A percentile compares a stretch with the other conserved stretches of the same genome.
phyloP scores from a whole-genome alignment of 2,888 invertebrate genomes.

The Cataglyphis livida region DNA sequence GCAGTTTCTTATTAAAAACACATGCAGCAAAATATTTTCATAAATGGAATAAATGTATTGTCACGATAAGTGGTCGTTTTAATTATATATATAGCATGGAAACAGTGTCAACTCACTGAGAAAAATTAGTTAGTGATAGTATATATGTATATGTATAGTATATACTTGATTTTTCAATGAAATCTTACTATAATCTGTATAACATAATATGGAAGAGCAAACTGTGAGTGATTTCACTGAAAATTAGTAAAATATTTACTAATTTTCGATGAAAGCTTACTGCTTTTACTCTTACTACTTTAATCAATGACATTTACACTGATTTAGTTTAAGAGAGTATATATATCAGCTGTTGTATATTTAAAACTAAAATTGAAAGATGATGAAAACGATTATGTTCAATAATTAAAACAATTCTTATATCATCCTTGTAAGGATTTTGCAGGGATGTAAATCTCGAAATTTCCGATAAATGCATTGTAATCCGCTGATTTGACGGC shows the following conservation, averaged over 20 bases:
- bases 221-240: not conserved
- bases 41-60: not conserved
- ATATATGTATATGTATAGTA: no score
- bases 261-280: not conserved
- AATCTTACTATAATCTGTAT: not conserved
- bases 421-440: not conserved
- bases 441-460: not conserved
- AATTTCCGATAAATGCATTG: no score
- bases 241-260: no score
- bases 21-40: not conserved
- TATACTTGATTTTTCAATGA: not conserved
- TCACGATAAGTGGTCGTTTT: not conserved
- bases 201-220: not conserved
- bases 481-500: not conserved
- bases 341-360: not conserved
- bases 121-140: not conserved
- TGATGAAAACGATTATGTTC: not conserved
- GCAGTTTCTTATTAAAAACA: not conserved
- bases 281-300: not conserved
- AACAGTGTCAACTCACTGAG: not conserved
- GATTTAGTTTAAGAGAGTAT: not conserved
- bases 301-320: not conserved
- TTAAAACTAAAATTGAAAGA: not conserved
- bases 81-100: not conserved
- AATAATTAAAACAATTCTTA: slow-evolving; percentile 1